Evolutionary conservation across 2,888 invertebrate species (phyloP), one percentile per base, ranked within the genome.

Genomic region (Amphipoea lucens): DNA sequence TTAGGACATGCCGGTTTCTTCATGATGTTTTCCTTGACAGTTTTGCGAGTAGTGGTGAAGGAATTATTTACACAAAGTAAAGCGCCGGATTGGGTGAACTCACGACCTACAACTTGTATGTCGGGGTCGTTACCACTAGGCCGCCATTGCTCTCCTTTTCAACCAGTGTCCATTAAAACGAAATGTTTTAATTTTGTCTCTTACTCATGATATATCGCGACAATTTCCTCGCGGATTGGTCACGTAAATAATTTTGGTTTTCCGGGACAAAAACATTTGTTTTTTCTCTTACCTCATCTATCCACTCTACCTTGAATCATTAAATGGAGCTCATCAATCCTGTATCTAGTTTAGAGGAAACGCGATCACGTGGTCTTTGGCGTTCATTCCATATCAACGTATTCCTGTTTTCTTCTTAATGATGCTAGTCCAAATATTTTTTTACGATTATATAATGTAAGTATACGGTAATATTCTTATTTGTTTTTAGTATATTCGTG

Each of bases 241-340:
- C 2, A 14, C 11, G 42, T 60, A n/a, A 14, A n/a, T 23, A 51
- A 36, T n/a, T 51, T 36, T 5, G 9, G 12, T 20, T 71, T 66
- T n/a, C 11, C 14, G 36, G 17, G 2, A 17, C 7, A 4, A 54
- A 42, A 57, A 23, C 7, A 14, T 6, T 23, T n/a, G 45, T 74
- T 20, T 40, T 71, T 23, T 51, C 23, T 57, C 57, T 57, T 62
- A 20, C 36, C 48, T 69, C n/a, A 57, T 69, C 62, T 29, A 3
- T 29, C 51, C 14, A 11, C 51, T 63, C 20, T 71, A 42, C 81
- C 40, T 71, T 51, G 40, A 79, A 67, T 67, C 20, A 51, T 67
- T 72, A 20, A 80, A 72, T n/a, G 17, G 29, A 48, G 72, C 20
- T 63, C 63, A 82, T 69, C 29, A 65, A 82, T 74, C 36, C 40